A percentile compares a stretch with the other conserved stretches of the same genome.
These are phyloP conservation scores for Thumatha senex DNA, from an alignment of 2,888 invertebrate species.

Conservation along the genomic window DNA sequence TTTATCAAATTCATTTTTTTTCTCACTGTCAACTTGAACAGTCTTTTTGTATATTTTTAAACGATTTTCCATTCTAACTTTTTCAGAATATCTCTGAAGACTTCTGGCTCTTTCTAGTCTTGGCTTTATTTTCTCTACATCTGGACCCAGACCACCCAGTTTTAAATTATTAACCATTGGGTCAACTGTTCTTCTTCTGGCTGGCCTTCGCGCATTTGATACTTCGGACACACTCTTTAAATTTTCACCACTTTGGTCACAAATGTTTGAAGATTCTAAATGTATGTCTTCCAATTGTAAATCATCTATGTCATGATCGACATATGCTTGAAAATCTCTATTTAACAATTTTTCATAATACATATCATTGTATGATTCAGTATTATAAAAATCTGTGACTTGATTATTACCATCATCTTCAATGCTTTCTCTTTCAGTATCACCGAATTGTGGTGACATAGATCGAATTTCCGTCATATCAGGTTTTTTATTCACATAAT, in stretches of 20 bases:
- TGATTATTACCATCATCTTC: slow-evolving; percentile 49
- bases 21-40: slow-evolving; percentile 53
- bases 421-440: slow-evolving; percentile 72
- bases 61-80: slow-evolving; percentile 74
- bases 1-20: slow-evolving; percentile 41
- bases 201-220: slow-evolving; percentile 52
- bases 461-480: slow-evolving; percentile 62
- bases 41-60: slow-evolving; percentile 70
- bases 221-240: slow-evolving; percentile 70
- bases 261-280: slow-evolving; percentile 41
- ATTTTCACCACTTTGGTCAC: slow-evolving; percentile 45
- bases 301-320: slow-evolving; percentile 56
- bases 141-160: slow-evolving; percentile 73
- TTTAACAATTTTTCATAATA: slow-evolving; percentile 68
- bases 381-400: slow-evolving; percentile 60
- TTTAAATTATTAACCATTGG: slow-evolving; percentile 57
- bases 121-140: slow-evolving; percentile 69
- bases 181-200: slow-evolving; percentile 50
- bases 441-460: slow-evolving; percentile 70
- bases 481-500: slow-evolving; percentile 28
- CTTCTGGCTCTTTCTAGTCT: slow-evolving; percentile 74
- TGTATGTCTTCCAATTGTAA: slow-evolving; percentile 42
- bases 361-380: slow-evolving; percentile 74
- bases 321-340: slow-evolving; percentile 49
- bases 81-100: slow-evolving; percentile 76